These are phyloP conservation scores for Melinaea marsaeus DNA, from an alignment of 2,888 invertebrate species.

Conservation along the genomic window DNA sequence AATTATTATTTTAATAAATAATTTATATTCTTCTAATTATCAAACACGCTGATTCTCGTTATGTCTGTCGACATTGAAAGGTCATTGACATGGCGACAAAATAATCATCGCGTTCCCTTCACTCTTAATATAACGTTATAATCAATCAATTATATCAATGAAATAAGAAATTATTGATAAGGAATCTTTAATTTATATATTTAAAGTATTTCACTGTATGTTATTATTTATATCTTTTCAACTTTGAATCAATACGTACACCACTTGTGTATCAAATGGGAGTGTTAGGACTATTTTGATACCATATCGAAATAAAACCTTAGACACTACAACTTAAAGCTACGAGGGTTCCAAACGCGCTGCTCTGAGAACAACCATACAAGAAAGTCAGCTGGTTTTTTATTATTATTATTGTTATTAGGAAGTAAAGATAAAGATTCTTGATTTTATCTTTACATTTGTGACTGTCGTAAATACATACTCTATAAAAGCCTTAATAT, in stretches of 20 bases:
- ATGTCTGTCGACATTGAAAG: slow-evolving; percentile 69
- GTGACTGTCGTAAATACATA: too few relatives aligned
- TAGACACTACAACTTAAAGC: too few relatives aligned
- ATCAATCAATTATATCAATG: neutral
- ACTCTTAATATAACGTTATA: slow-evolving; percentile 27
- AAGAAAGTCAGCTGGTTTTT: too few relatives aligned
- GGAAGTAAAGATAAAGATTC: too few relatives aligned
- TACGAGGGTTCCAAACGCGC: too few relatives aligned
- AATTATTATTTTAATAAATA: neutral
- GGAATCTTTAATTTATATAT: neutral
- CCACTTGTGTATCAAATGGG: too few relatives aligned
- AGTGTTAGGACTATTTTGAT: too few relatives aligned
- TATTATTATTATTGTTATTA: too few relatives aligned
- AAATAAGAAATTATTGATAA: neutral
- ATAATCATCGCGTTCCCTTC: slow-evolving; percentile 51
- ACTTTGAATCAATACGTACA: neutral
- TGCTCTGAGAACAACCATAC: too few relatives aligned
- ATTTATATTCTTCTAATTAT: slow-evolving; percentile 46
- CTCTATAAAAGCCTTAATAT: too few relatives aligned
- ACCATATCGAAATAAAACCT: too few relatives aligned
- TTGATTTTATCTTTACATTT: too few relatives aligned
- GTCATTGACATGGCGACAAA: slow-evolving; percentile 63
- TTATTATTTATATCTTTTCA: neutral
- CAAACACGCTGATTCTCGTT: slow-evolving; percentile 52
- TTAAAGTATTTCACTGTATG: neutral